phyloP scores from a whole-genome alignment of 2,113 vertebrate genomes.

The Psittacus erithacus region DNA sequence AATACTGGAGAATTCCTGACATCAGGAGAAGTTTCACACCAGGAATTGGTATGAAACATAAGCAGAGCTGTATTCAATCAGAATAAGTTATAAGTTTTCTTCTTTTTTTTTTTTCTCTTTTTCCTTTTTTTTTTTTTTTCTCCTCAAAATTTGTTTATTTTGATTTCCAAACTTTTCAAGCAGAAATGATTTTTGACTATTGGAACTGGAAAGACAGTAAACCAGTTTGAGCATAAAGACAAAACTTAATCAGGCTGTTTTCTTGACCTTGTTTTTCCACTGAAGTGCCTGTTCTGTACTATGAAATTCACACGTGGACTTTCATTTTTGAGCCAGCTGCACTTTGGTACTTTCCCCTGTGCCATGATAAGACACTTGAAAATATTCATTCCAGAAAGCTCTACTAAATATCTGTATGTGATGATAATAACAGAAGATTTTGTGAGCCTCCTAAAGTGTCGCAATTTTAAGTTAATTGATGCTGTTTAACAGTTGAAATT shows the following conservation, averaged over 20 bases:
- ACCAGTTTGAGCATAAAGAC: background rate
- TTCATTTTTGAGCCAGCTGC: background rate
- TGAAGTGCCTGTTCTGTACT: constrained; percentile 2
- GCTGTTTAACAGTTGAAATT: background rate
- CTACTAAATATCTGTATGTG: background rate
- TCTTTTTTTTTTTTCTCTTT: background rate
- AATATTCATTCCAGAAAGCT: background rate
- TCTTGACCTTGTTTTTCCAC: constrained; percentile 46
- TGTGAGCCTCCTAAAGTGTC: background rate
- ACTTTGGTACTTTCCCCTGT: background rate
- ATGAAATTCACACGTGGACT: background rate
- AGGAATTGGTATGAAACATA: background rate
- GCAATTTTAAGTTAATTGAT: background rate
- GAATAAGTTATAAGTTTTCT: background rate
- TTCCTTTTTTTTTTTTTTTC: background rate
- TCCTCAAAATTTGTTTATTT: background rate
- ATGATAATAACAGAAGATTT: background rate
- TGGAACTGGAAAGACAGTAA: background rate
- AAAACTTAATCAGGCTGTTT: constrained; percentile 26
- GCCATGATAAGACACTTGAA: background rate
- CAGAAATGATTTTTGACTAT: background rate
- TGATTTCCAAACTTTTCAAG: background rate
- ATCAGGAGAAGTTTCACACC: background rate
- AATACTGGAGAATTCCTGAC: background rate
- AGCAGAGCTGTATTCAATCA: constrained; percentile 34